Evolutionary conservation across 2,113 vertebrate genomes (phyloP), one percentile per base, ranked within the genome.

Genomic region (Herpailurus yagouaroundi): DNA sequence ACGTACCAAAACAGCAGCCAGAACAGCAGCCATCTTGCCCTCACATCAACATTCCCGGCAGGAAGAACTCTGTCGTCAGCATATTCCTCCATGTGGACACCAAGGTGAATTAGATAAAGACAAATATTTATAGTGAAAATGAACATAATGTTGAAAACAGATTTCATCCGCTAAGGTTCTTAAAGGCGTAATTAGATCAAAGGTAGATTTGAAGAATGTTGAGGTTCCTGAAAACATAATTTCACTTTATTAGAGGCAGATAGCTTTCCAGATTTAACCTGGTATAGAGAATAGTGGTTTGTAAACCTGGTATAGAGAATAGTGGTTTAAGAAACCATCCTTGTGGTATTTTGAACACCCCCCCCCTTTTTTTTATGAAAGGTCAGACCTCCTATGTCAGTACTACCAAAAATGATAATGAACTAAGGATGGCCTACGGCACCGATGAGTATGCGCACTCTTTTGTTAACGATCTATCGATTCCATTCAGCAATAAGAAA

Each of bases 391-490:
- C 52, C 19, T 15, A 27, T 23, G 11, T 85, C 74, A 86, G 4
- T 9, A 50, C 45, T 48, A 2, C 71, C 50, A 36, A 52, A 89
- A 89, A 57, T 21, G 21, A 16, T 48, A 84, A 48, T 15, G 11
- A 92, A 41, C n/a, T 66, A 74, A 81, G 52, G 57, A 66, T 50
- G 25, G 13, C 63, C 25, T 63, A 21, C 4, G 36, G 5, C 41
- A 18, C 55, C 79, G 89, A 2, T n/a, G 55, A 68, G 15, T 73
- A n/a, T 45, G 11, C 29, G 27, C 4, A 29, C 14, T 50, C 19
- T n/a, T 95, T 50, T 50, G 13, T 97, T 87, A 86, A 5, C 68
- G 45, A 79, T 63, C 64, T 90, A 66, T 64, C 80, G 92, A 69
- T 73, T n/a, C 71, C 64, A 50, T 23, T 36, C 23, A 91, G 45